A percentile compares a stretch with the other conserved stretches of the same genome.
phyloP scores from a whole-genome alignment of 2,113 vertebrate genomes.

The Sceloporus undulatus region DNA sequence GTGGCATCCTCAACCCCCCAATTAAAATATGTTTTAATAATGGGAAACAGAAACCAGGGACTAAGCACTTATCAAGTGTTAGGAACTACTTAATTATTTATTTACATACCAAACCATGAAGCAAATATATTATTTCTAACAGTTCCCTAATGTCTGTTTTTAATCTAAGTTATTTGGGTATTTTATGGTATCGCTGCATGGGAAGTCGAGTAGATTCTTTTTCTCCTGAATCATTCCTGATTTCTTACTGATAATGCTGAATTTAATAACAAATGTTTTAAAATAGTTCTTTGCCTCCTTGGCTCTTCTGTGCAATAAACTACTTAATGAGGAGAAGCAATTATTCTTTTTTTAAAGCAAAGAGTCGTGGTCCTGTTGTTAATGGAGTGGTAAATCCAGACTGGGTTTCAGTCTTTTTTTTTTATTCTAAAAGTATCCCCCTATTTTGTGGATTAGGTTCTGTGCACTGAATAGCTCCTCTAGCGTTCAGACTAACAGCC shows the following conservation, averaged over 20 bases:
- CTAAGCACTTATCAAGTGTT: neutral
- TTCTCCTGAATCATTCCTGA: conserved; percentile 21
- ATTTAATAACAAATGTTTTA: neutral
- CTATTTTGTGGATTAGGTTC: too few species aligned
- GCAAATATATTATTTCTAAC: neutral
- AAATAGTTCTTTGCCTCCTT: conserved; percentile 1
- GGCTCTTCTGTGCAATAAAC: neutral
- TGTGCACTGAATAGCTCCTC: too few species aligned
- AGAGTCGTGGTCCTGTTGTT: too few species aligned
- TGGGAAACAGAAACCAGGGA: neutral
- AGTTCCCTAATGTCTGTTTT: conserved; percentile 20
- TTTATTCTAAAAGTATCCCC: too few species aligned
- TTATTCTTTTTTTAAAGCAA: neutral
- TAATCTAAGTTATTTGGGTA: neutral
- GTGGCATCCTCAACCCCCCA: neutral
- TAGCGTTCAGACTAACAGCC: too few species aligned
- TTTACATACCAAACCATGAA: conserved; percentile 11
- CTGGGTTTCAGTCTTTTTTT: too few species aligned
- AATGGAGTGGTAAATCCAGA: too few species aligned
- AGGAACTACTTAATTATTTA: conserved; percentile 10
- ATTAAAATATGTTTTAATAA: conserved; percentile 46
- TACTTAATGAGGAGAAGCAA: neutral
- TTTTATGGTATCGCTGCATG: neutral
- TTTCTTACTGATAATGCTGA: conserved; percentile 10
- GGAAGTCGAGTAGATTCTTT: neutral